Conservation (phyloP, 2,888 invertebrate species). For the Pseudoips prasinana region DNA sequence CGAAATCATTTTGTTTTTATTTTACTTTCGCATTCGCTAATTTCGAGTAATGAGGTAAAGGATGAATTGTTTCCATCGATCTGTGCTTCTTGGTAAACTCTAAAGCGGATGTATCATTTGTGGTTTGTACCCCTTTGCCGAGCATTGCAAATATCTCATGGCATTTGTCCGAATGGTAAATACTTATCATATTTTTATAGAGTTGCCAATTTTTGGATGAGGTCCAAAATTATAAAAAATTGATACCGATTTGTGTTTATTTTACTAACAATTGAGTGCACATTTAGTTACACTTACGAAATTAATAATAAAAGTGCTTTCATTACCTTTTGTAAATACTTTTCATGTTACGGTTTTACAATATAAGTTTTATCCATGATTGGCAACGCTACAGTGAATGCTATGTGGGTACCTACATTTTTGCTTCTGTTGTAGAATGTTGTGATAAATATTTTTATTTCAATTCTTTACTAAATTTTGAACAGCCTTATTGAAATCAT, state of each 20-base stretch:
- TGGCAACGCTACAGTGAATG: conserved; percentile 56
- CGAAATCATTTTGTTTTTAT: conserved; percentile 35
- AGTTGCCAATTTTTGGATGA: conserved; percentile 41
- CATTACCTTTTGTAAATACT: neutral
- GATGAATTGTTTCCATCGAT: conserved; percentile 56
- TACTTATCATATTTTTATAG: conserved; percentile 42
- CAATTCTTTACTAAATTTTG: conserved; percentile 2
- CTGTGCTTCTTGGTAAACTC: conserved; percentile 81
- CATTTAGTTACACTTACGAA: neutral
- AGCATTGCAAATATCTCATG: conserved; percentile 65
- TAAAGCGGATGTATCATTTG: conserved; percentile 76
- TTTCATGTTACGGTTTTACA: neutral
- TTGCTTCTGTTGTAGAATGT: conserved; percentile 69
- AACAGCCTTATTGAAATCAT: too few species aligned
- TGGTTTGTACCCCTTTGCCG: conserved; percentile 72
- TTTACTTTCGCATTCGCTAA: conserved; percentile 61
- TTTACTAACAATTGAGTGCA: neutral
- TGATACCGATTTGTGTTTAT: neutral
- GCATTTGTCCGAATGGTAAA: conserved; percentile 56
- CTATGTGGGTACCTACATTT: conserved; percentile 46
- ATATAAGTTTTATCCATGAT: conserved; percentile 21
- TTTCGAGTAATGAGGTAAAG: conserved; percentile 39
- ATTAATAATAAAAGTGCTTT: too few species aligned
- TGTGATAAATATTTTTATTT: conserved; percentile 4
- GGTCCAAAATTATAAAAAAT: neutral